Percentiles rank a stretch among this genome's conserved stretches.
These are phyloP conservation scores for Lasioglossum calceatum DNA, from an alignment of 2,888 invertebrate species.

Conservation along the genomic window DNA sequence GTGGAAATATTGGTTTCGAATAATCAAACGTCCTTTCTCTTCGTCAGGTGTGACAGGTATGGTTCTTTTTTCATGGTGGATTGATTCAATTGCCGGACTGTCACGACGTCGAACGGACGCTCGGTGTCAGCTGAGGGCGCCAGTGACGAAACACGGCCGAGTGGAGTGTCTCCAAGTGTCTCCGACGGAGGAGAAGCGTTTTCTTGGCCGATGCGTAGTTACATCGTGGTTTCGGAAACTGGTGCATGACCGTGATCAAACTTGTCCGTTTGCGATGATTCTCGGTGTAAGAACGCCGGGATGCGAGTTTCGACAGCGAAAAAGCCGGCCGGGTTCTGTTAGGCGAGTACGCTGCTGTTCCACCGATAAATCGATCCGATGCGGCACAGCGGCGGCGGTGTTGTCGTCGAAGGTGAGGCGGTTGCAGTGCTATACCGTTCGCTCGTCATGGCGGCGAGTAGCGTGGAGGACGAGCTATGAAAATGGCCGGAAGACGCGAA, in stretches of 20 bases:
- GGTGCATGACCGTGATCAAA: slow-evolving; percentile 23
- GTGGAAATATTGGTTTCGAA: background rate
- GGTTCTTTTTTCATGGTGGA: background rate
- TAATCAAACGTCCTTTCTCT: background rate
- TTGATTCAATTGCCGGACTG: background rate
- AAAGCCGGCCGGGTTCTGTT: background rate
- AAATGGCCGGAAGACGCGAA: slow-evolving; percentile 70
- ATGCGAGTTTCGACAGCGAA: background rate
- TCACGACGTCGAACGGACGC: slow-evolving; percentile 16
- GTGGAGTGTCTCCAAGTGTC: slow-evolving; percentile 68
- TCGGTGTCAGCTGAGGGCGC: slow-evolving; percentile 71
- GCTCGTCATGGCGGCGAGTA: slow-evolving; percentile 63
- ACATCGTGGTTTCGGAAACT: slow-evolving; percentile 41
- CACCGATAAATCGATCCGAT: slow-evolving; percentile 44
- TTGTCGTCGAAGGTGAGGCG: slow-evolving; percentile 40
- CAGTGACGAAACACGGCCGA: slow-evolving; percentile 67
- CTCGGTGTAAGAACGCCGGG: no score
- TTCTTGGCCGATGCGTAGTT: slow-evolving; percentile 45
- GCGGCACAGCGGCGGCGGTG: background rate
- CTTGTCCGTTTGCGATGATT: slow-evolving; percentile 6
- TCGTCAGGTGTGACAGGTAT: background rate
- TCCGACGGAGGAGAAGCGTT: slow-evolving; percentile 36
- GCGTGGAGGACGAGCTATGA: slow-evolving; percentile 67
- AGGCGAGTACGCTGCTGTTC: background rate
- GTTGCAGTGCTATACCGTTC: slow-evolving; percentile 45